Evolutionary conservation across 2,113 vertebrate species (phyloP).

Genomic region (Callipepla squamata): DNA sequence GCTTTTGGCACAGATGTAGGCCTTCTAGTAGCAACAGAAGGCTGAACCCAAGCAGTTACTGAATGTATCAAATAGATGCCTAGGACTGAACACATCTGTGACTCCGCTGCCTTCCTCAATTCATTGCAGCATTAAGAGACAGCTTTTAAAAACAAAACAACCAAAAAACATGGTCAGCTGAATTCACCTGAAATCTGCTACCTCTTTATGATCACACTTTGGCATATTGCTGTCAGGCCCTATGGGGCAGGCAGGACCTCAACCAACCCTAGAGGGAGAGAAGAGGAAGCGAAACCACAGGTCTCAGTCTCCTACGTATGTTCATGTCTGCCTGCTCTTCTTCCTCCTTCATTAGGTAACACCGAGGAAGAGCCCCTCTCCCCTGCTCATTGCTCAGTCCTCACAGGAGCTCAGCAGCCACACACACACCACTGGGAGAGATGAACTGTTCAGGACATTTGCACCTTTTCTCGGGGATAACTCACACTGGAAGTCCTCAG

Average conservation of each 20-base stretch:
- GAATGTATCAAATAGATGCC: neutral
- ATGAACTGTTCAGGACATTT: neutral
- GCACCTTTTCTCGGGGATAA: neutral
- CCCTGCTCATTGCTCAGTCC: neutral
- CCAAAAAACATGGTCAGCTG: neutral
- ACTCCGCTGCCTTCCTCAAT: neutral
- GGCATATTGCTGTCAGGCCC: rapidly evolving
- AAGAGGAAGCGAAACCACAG: neutral
- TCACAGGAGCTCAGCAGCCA: neutral
- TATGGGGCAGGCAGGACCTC: neutral
- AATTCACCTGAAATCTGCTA: neutral
- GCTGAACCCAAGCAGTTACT: neutral
- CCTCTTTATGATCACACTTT: neutral
- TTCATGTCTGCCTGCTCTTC: neutral
- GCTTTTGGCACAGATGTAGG: neutral
- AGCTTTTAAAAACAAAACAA: neutral
- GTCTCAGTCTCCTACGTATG: rapidly evolving
- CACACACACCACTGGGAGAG: neutral
- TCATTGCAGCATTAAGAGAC: neutral
- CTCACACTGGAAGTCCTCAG: neutral
- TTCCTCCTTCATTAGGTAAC: neutral
- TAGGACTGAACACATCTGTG: rapidly evolving
- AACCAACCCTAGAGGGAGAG: neutral
- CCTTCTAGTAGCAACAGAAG: neutral
- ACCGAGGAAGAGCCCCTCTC: neutral